Conservation (phyloP, 2,797 vertebrate species). For the Sebastiscus tertius region DNA sequence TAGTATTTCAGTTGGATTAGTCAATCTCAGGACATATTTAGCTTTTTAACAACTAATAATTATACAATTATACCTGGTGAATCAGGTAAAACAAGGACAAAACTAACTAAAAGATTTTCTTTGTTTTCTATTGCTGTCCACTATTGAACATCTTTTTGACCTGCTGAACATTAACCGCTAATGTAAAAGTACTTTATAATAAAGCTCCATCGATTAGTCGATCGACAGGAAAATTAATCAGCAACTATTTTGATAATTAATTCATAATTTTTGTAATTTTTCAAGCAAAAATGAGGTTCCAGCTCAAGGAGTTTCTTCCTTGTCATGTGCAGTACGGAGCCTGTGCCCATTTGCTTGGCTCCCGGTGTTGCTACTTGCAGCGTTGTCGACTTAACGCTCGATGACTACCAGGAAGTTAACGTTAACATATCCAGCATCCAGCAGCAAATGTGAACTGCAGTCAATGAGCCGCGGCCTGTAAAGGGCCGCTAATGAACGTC, state of each 20-base stretch:
- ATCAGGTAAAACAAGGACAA: background rate
- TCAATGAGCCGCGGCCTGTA: background rate
- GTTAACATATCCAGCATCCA: background rate
- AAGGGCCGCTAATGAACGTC: rapidly evolving
- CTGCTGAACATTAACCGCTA: background rate
- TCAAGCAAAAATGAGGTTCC: background rate
- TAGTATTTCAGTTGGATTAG: background rate
- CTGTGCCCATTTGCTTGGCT: background rate
- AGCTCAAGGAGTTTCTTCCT: background rate
- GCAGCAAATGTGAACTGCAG: background rate
- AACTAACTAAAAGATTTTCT: background rate
- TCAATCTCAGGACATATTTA: background rate
- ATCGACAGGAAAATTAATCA: background rate
- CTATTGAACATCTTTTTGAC: background rate
- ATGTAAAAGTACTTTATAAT: background rate
- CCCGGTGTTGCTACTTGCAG: background rate
- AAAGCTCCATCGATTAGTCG: background rate
- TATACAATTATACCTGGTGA: background rate
- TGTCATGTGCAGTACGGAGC: background rate
- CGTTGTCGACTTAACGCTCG: background rate
- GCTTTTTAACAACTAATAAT: background rate
- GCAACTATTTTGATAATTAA: background rate
- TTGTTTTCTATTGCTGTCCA: background rate
- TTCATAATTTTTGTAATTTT: background rate
- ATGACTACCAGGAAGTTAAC: background rate